Evolutionary conservation across 2,797 vertebrate species (phyloP).

Genomic region (Enteromius fasciolatus): DNA sequence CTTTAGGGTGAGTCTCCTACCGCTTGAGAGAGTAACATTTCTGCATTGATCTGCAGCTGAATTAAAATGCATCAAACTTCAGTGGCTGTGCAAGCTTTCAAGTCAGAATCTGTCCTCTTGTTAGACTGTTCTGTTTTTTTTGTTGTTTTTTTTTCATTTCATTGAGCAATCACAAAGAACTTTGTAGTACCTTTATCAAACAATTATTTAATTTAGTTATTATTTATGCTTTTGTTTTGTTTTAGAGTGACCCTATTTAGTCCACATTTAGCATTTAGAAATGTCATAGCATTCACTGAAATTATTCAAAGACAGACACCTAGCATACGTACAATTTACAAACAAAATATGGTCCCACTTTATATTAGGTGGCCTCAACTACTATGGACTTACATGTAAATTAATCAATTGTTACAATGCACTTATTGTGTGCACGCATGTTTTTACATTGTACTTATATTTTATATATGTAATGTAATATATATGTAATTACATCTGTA

Average conservation of each 20-base stretch:
- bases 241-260: background rate
- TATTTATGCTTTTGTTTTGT: background rate
- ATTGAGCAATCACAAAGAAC: background rate
- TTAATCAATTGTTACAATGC: too few relatives aligned
- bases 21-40: background rate
- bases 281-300: background rate
- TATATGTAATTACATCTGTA: too few relatives aligned
- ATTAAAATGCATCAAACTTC: background rate
- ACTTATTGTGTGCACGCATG: too few relatives aligned
- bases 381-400: too few relatives aligned
- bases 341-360: background rate
- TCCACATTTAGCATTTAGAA: background rate
- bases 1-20: slow-evolving; percentile 91
- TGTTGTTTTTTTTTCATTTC: background rate
- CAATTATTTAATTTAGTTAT: background rate
- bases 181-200: background rate
- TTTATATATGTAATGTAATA: too few relatives aligned
- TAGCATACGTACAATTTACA: background rate
- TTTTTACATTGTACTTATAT: too few relatives aligned
- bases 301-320: background rate
- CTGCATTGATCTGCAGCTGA: background rate
- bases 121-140: background rate
- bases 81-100: background rate
- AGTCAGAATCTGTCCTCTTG: background rate
- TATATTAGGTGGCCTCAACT: too few relatives aligned